These are phyloP conservation scores for Hypocryptadius cinnamomeus DNA, from an alignment of 2,113 vertebrate species.

Conservation along the genomic window DNA sequence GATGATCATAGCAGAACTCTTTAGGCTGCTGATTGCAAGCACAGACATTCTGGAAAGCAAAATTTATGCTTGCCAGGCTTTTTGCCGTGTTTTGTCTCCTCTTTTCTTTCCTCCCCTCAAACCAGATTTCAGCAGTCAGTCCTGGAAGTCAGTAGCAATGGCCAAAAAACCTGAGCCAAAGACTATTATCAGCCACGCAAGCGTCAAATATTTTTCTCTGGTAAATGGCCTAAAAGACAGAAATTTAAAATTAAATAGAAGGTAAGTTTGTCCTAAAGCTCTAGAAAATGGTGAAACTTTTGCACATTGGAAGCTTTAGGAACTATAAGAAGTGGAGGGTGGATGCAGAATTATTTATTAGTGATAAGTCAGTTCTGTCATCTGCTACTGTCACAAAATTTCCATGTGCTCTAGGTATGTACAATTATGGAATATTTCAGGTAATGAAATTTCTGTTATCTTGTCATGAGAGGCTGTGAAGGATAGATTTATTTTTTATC, in stretches of 20 bases:
- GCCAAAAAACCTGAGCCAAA: neutral
- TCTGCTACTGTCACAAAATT: neutral
- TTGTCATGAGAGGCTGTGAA: neutral
- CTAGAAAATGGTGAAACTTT: neutral
- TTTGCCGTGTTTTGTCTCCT: neutral
- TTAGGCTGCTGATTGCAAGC: slow-evolving; percentile 46
- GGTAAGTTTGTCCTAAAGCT: neutral
- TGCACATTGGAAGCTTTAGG: neutral
- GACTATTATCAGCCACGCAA: neutral
- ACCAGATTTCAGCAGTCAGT: slow-evolving; percentile 11
- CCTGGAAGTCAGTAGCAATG: neutral
- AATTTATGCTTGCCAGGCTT: slow-evolving; percentile 23
- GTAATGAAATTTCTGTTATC: neutral
- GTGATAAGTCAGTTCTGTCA: neutral
- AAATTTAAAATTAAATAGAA: neutral
- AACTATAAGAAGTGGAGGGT: neutral
- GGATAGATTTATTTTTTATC: neutral
- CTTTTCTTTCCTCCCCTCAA: neutral
- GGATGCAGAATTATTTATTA: neutral
- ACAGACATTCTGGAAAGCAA: slow-evolving; percentile 22
- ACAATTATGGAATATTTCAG: neutral
- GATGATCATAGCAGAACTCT: slow-evolving; percentile 57
- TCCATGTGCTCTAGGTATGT: neutral
- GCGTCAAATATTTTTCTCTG: neutral
- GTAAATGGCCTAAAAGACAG: neutral